phyloP scores from a whole-genome alignment of 1,140 invertebrate genomes.

The Zaprionus ghesquierei region DNA sequence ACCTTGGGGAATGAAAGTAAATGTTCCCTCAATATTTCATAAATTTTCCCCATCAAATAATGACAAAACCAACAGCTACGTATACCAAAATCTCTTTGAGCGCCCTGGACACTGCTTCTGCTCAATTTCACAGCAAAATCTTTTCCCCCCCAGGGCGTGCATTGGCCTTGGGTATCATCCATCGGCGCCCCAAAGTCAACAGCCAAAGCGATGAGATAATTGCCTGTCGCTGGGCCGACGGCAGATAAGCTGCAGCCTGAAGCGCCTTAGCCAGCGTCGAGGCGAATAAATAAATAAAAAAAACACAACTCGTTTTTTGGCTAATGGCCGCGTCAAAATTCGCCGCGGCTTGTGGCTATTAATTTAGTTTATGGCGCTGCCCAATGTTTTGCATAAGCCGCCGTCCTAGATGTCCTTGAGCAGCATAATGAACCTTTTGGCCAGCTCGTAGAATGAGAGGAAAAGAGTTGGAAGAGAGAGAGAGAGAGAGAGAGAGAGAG shows the following conservation, averaged over 20 bases:
- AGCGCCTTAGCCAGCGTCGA: not conserved
- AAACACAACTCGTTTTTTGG: conserved; percentile 42
- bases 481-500: not conserved
- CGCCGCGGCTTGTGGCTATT: conserved; percentile 33
- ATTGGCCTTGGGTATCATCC: not conserved
- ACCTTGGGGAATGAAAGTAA: not conserved
- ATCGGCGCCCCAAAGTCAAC: conserved; percentile 14
- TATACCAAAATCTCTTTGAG: not conserved
- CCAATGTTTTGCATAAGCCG: conserved; percentile 42
- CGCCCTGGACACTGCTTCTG: not conserved
- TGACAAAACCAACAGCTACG: not conserved
- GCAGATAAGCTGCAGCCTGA: conserved; percentile 11
- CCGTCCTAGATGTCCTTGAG: conserved; percentile 45
- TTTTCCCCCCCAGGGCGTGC: not conserved
- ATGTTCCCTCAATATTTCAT: not conserved
- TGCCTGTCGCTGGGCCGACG: conserved; percentile 6
- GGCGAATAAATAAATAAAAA: conserved; percentile 8
- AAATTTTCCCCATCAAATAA: not conserved
- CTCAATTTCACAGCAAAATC: conserved; percentile 17
- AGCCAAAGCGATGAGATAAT: conserved; percentile 26
- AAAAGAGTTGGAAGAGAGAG: too few species aligned
- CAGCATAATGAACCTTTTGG: conserved; percentile 49
- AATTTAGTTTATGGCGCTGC: conserved; percentile 50
- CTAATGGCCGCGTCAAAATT: conserved; percentile 42
- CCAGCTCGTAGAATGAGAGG: not conserved